Conservation (phyloP, 2,113 vertebrate genomes). For the Ctenodactylus gundi region DNA sequence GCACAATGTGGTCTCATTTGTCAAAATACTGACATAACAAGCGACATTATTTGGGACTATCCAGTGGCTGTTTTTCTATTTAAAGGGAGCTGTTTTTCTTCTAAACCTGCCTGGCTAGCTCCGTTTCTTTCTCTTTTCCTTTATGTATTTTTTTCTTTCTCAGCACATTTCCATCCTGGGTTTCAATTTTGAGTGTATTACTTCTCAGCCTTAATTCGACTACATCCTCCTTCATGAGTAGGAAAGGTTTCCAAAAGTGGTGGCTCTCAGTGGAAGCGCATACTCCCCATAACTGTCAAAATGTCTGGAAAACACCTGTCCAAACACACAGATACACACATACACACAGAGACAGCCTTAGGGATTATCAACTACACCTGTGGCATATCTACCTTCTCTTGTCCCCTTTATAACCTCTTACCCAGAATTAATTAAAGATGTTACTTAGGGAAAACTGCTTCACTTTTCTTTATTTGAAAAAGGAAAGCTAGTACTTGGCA, state of each 20-base stretch:
- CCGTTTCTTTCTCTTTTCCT: neutral
- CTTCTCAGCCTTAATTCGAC: neutral
- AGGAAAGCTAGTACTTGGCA: neutral
- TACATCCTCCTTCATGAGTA: neutral
- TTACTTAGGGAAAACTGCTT: neutral
- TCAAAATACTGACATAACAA: constrained; percentile 26
- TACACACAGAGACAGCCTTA: neutral
- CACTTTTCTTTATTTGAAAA: neutral
- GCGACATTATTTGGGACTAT: neutral
- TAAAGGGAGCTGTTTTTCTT: constrained; percentile 26
- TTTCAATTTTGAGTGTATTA: neutral
- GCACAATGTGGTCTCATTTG: constrained; percentile 29
- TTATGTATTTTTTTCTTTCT: neutral
- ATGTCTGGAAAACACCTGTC: neutral
- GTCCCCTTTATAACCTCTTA: neutral
- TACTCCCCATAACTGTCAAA: neutral
- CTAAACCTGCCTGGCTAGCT: neutral
- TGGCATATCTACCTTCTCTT: neutral
- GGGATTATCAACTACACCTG: neutral
- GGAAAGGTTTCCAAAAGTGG: neutral
- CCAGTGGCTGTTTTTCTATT: constrained; percentile 10
- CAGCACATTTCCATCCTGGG: neutral
- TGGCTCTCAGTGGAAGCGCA: neutral
- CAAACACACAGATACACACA: neutral
- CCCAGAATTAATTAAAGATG: neutral